Evolutionary conservation across 2,888 invertebrate species (phyloP), one percentile per base, ranked within the genome.

Genomic region (Hipparchia sbordonii): DNA sequence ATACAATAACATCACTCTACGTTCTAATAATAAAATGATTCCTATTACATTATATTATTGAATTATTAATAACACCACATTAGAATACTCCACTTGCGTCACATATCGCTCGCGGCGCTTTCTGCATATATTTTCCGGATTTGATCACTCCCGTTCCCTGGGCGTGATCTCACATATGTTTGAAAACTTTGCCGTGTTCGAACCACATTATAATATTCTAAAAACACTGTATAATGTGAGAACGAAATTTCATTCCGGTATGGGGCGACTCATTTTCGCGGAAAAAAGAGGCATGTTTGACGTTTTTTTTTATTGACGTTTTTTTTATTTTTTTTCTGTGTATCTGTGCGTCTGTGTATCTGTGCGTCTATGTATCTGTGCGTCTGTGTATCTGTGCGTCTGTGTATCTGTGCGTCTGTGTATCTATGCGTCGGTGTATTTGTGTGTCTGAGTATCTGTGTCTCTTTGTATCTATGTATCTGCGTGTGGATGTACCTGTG

Each of bases 121-220:
- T 75, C 79, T 79, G 82, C 86, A 87, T 87, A 87, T 79, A 87
- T 86, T 85, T 80, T 71, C 76, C 69, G 85, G 87, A 82, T 88
- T 87, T 86, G 80, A 72, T 72, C 71, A 61, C 59, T 72, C 72
- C 74, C 70, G 77, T 61, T 72, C 72, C 74, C 70, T 77, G 80
- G 78, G 78, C 85, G 84, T 85, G 86, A 85, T 84, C 86, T 77
- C 74, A 82, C 87, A 86, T 84, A 80, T 79, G 67, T 68, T 74
- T 70, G 48, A 60, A 71, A 73, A 76, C 74, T 77, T 77, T 74
- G 73, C 61, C 70, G 45, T 54, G 65, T 72, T 74, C 67, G 71
- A 71, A 71, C 23, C 23, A n/a, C 45, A 62, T 71, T 52, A 67
- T 59, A 46, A 48, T 62, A 62, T 62, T 46, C 13, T 9, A 13